Conservation (phyloP, 2,888 invertebrate genomes). For the Podabrus alpinus region DNA sequence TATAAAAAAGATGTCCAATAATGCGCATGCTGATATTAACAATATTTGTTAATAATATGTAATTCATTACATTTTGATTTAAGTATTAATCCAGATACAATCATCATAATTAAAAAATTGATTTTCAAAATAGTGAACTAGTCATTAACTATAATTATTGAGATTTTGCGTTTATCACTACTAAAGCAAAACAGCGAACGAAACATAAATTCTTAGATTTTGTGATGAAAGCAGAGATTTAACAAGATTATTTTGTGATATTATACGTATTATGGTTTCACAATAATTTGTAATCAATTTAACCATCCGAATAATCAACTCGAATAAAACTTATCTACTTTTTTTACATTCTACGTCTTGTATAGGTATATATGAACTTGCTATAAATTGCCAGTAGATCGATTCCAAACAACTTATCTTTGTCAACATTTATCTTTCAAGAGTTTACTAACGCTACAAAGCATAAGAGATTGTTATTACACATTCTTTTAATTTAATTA, state of each 20-base stretch:
- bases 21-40: too few species aligned
- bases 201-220: too few species aligned
- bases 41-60: too few species aligned
- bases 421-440: constrained; percentile 36
- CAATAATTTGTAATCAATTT: not conserved
- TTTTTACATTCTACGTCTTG: not conserved
- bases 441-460: constrained; percentile 5
- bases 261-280: not conserved
- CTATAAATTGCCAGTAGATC: constrained; percentile 26
- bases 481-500: constrained; percentile 3
- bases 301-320: not conserved
- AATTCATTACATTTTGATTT: too few species aligned
- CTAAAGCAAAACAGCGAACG: not conserved
- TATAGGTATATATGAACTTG: constrained; percentile 13
- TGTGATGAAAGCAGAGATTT: not conserved
- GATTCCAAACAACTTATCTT: constrained; percentile 37
- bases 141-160: too few species aligned
- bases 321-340: not conserved
- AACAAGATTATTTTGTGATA: not conserved
- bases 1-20: too few species aligned
- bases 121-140: too few species aligned
- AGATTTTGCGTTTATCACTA: too few species aligned
- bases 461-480: constrained; percentile 4
- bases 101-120: too few species aligned
- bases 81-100: too few species aligned